Evolutionary conservation across 2,113 vertebrate species (phyloP), one percentile per base, ranked within the genome.

Genomic region (Conger conger): DNA sequence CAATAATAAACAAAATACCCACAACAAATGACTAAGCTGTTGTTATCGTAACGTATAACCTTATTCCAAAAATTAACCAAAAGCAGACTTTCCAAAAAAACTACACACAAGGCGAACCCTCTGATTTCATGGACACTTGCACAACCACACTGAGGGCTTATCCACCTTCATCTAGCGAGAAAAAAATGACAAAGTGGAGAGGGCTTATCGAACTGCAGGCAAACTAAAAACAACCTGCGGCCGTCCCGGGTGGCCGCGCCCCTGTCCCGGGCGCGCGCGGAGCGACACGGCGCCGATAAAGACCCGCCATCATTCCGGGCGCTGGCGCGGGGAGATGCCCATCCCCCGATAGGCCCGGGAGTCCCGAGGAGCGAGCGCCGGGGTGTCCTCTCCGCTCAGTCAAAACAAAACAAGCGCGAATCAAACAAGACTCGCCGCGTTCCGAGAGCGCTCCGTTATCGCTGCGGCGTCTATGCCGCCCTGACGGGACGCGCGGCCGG

Each of bases 361-460:
- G 27, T 8, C 33, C 5, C 33, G 50, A 15, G 50, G 15, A 9
- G 87, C 81, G 85, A 88, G 86, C 82, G 85, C 38, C 87, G 38
- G 90, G 88, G 90, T 86, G 91, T 89, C 93, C 92, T 93, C 88
- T 92, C 30, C 82, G 57, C 82, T 87, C 87, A 95, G 94, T 94
- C 93, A 95, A 92, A 95, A 95, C 93, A 95, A 92, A 91, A 88
- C 86, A 81, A 89, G n/a, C n/a, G n/a, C n/a, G n/a, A 91, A 93
- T 92, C 90, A 90, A 91, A n/a, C n/a, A 86, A 86, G 68, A 85
- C 79, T 79, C 86, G 77, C 84, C 86, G 82, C 78, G 37, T 84
- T 40, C 63, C 6, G 84, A 54, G 78, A 5, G 76, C 76, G 57
- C 86, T 82, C 6, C 60, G 86, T 88, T 89, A 60, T 86, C 87